A percentile compares a stretch with the other conserved stretches of the same genome.
Conservation (phyloP, 2,113 vertebrate species). For the Eupsittula cactorum region DNA sequence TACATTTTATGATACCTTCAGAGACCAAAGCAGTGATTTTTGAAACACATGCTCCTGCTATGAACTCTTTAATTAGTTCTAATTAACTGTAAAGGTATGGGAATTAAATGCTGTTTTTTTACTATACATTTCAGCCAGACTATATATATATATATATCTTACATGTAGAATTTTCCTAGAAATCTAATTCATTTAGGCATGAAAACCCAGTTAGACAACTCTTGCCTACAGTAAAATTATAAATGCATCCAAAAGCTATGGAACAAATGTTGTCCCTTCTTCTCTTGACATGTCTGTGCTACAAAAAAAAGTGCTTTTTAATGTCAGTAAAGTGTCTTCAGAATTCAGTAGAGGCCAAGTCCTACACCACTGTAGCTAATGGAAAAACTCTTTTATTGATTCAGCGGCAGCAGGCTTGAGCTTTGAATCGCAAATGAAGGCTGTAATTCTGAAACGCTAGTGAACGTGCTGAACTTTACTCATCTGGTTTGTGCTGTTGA, state of each 20-base stretch:
- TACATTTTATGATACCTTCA: constrained; percentile 48
- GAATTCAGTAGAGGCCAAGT: neutral
- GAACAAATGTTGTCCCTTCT: neutral
- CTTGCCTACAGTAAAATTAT: neutral
- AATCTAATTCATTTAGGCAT: neutral
- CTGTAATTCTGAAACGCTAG: neutral
- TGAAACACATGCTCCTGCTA: constrained; percentile 19
- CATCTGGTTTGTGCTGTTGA: constrained; percentile 19
- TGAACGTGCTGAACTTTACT: constrained; percentile 17
- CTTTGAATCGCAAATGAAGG: constrained; percentile 29
- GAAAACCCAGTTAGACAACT: neutral
- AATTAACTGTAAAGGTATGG: constrained; percentile 9
- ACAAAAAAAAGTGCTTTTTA: constrained; percentile 2
- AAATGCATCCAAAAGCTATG: neutral
- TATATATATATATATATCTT: neutral
- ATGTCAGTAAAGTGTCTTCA: neutral
- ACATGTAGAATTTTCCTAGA: neutral
- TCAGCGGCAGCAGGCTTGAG: neutral
- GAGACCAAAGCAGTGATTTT: constrained; percentile 22
- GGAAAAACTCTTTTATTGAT: constrained; percentile 47
- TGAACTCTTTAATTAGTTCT: constrained; percentile 45
- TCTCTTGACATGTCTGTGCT: neutral
- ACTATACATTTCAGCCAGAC: neutral
- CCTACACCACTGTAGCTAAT: constrained; percentile 1
- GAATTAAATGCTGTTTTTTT: neutral